Conservation (phyloP, 1,140 invertebrate species). For the Matsumurasca onukii region DNA sequence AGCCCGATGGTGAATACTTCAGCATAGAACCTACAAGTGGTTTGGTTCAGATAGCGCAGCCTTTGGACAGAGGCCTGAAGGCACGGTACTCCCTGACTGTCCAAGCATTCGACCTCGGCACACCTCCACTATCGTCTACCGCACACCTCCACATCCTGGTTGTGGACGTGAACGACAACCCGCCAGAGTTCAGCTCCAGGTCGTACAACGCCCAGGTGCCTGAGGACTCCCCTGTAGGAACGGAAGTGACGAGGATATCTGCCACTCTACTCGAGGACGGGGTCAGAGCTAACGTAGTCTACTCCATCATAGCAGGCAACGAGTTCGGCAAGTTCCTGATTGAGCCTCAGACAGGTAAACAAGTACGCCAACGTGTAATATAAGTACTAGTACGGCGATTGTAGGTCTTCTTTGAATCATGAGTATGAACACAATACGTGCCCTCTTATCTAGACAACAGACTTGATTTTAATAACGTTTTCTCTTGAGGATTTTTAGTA, state of each 20-base stretch:
- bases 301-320: constrained; percentile 85
- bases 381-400: too few relatives aligned
- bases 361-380: too few relatives aligned
- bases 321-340: constrained; percentile 85
- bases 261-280: constrained; percentile 92
- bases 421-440: too few relatives aligned
- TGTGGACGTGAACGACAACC: constrained; percentile 87
- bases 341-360: constrained; percentile 56
- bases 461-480: too few relatives aligned
- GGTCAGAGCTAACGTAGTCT: constrained; percentile 89
- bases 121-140: constrained; percentile 80
- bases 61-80: constrained; percentile 81
- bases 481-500: too few relatives aligned
- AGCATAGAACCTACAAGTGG: constrained; percentile 71
- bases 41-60: constrained; percentile 71
- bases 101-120: constrained; percentile 86
- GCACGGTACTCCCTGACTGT: constrained; percentile 88
- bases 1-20: constrained; percentile 66
- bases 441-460: too few relatives aligned
- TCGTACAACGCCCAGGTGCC: constrained; percentile 75
- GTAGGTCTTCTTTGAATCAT: too few relatives aligned
- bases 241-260: constrained; percentile 75
- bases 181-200: constrained; percentile 77
- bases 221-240: constrained; percentile 74
- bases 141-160: constrained; percentile 86